Percentiles rank a stretch among this genome's conserved stretches.
Conservation (phyloP, 2,888 invertebrate genomes). For the Latheticus oryzae region DNA sequence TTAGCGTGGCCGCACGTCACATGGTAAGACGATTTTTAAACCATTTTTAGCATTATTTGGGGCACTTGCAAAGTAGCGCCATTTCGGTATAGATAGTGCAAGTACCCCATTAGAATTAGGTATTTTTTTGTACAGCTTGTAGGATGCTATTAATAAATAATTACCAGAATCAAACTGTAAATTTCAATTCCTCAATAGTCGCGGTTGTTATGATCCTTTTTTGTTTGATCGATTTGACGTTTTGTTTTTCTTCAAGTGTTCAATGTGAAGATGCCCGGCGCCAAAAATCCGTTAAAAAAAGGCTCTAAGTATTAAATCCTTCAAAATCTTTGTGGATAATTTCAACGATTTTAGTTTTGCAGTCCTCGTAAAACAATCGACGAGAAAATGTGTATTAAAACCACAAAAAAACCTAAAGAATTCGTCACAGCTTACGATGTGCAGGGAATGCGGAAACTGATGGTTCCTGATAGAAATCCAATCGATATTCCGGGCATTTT, state of each 20-base stretch:
- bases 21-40: constrained; percentile 23
- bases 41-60: constrained; percentile 2
- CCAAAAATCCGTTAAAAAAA: constrained; percentile 16
- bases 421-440: constrained; percentile 49
- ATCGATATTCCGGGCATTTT: constrained; percentile 72
- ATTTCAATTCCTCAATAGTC: neutral
- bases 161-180: constrained; percentile 1
- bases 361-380: constrained; percentile 9
- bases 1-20: constrained; percentile 15
- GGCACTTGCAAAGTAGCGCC: constrained; percentile 21
- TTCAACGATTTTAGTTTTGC: constrained; percentile 5
- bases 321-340: neutral
- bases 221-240: constrained; percentile 30
- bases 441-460: constrained; percentile 65
- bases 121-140: constrained; percentile 25
- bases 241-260: neutral
- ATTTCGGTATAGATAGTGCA: constrained; percentile 16
- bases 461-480: constrained; percentile 68
- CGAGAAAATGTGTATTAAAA: constrained; percentile 29
- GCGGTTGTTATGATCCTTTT: constrained; percentile 10
- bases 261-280: constrained; percentile 6
- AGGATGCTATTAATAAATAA: constrained; percentile 12
- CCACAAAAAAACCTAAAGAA: constrained; percentile 42
- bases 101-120: constrained; percentile 13
- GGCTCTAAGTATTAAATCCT: constrained; percentile 13